Evolutionary conservation across 2,888 invertebrate species (phyloP), one percentile per base, ranked within the genome.

Genomic region (Limnephilus auricula): DNA sequence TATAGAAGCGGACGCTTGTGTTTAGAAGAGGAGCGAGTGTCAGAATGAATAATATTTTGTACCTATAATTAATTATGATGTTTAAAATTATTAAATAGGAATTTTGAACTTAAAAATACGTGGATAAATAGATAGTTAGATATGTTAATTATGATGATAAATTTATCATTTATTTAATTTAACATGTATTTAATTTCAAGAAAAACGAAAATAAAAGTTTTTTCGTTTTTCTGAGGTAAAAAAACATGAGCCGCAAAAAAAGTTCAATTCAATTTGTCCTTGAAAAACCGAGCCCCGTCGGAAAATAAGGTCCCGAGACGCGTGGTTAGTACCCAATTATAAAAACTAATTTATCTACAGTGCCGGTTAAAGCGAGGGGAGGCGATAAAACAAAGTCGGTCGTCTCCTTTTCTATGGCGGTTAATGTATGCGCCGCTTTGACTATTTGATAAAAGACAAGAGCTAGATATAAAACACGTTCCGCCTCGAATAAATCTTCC

Each of bases 281-380:
- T 86, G 86, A 86, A 86, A 65, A 86, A 86, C 86, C 18, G 32
- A 86, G 86, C 86, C 82, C 30, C 86, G 89, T 40, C 83, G 34
- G 89, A 90, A 92, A 92, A 92, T 87, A 85, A 89, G 92, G 90
- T 92, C 92, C 92, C 92, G 50, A 90, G 91, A 91, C 91, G 86
- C 91, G 90, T 89, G 90, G 91, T 90, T 91, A 89, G 91, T 90
- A 88, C 78, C 90, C 92, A 92, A 92, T 92, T 92, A 92, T 92
- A 92, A 92, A 92, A 91, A 91, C 90, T 92, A 92, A 92, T 92
- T 92, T 92, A 92, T 92, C 90, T 90, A 83, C 82, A 86, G 79
- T 40, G 79, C 79, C 31, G 79, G 40, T 65, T 78, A 30, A 31
- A 37, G 87, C 80, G 78, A 79, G 90, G 90, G 82, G 65, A 45